Percentiles rank a stretch among this genome's conserved stretches.
Evolutionary conservation across 2,888 invertebrate species (phyloP).

Genomic region (Adineta ricciae): DNA sequence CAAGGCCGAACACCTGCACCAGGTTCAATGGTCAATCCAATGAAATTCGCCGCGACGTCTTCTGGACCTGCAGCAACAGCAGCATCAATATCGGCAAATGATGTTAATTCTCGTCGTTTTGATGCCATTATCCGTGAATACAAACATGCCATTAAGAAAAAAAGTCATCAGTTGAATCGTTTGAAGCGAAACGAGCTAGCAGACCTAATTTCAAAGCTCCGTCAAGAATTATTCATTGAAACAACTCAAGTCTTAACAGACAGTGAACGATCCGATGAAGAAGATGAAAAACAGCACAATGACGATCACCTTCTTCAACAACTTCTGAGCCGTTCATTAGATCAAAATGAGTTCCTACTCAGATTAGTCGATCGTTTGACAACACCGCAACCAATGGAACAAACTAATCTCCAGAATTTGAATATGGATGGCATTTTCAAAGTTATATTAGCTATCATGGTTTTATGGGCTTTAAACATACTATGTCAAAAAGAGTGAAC

Average conservation of each 20-base stretch:
- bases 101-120: not conserved
- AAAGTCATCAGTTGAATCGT: not conserved
- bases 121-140: not conserved
- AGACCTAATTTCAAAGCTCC: not conserved
- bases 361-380: not conserved
- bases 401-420: not conserved
- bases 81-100: not conserved
- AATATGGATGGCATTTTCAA: not conserved
- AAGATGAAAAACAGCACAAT: not conserved
- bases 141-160: not conserved
- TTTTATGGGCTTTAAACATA: not conserved
- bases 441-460: not conserved
- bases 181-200: not conserved
- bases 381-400: not conserved
- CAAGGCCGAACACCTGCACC: not conserved
- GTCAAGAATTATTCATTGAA: not conserved
- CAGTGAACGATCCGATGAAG: not conserved
- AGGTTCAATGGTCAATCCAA: not conserved
- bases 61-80: not conserved
- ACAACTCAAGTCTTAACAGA: not conserved
- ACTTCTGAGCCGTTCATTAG: not conserved
- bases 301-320: not conserved
- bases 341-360: not conserved
- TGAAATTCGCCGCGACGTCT: not conserved
- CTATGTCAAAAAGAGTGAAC: not conserved